These are phyloP conservation scores for Oryctes rhinoceros DNA, from an alignment of 1,140 invertebrate genomes.

Conservation along the genomic window DNA sequence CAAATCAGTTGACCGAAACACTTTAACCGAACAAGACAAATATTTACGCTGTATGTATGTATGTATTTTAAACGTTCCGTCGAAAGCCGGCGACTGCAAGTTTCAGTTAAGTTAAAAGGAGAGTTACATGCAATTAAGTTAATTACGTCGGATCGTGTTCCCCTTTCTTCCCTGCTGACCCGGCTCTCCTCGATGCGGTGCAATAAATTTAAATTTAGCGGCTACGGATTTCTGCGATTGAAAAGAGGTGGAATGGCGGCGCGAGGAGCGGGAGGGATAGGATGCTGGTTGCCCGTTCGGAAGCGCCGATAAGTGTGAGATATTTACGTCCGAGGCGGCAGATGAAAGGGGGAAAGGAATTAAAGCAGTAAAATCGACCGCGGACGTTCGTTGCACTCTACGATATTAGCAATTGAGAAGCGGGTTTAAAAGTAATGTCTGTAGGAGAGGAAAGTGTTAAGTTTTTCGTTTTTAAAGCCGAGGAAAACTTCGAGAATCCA, in stretches of 20 bases:
- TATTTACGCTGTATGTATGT: background rate
- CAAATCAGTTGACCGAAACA: slow-evolving; percentile 9
- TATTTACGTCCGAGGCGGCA: background rate
- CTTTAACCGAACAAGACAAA: background rate
- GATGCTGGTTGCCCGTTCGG: background rate
- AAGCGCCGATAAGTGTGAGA: background rate
- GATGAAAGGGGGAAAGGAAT: background rate
- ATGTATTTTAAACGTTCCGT: background rate
- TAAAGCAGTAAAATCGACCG: no score
- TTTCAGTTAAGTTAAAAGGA: slow-evolving; percentile 12
- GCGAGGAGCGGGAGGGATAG: no score
- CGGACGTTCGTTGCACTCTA: background rate
- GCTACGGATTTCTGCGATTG: slow-evolving; percentile 17
- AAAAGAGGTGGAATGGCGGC: background rate
- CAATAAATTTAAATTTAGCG: slow-evolving; percentile 19
- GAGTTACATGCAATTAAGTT: slow-evolving; percentile 18
- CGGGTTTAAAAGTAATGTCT: background rate
- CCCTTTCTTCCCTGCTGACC: background rate
- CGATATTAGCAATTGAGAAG: background rate
- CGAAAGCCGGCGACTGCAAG: background rate
- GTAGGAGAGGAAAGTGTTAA: no score
- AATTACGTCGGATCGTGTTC: background rate
- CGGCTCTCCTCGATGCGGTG: background rate
- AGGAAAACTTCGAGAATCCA: no score
- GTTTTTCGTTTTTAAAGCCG: no score